These are phyloP conservation scores for Scaptomyza caliginosa DNA, from an alignment of 2,888 invertebrate genomes.

Conservation along the genomic window DNA sequence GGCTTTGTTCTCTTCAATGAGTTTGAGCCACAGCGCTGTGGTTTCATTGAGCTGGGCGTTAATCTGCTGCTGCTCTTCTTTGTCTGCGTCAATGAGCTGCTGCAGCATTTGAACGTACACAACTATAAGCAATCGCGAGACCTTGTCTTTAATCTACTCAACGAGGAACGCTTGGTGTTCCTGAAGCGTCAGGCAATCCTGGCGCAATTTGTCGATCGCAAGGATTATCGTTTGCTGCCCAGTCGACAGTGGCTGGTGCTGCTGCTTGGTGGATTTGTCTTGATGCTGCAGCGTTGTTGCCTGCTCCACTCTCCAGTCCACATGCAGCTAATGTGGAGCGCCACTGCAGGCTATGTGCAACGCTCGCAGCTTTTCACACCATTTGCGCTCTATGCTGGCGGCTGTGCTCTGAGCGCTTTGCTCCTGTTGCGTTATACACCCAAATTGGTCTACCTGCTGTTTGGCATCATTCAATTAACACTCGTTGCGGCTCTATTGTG, in stretches of 20 bases:
- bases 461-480: slow-evolving; percentile 78
- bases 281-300: slow-evolving; percentile 63
- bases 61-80: slow-evolving; percentile 51
- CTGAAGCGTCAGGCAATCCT: slow-evolving; percentile 62
- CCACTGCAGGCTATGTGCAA: slow-evolving; percentile 59
- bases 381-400: slow-evolving; percentile 62
- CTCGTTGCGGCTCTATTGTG: slow-evolving; percentile 70
- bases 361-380: slow-evolving; percentile 57
- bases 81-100: slow-evolving; percentile 71
- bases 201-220: slow-evolving; percentile 68
- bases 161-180: slow-evolving; percentile 75
- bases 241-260: slow-evolving; percentile 75
- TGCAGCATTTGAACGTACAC: slow-evolving; percentile 68
- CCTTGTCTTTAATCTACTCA: slow-evolving; percentile 76
- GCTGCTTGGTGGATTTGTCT: slow-evolving; percentile 45
- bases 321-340: slow-evolving; percentile 68
- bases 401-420: slow-evolving; percentile 62
- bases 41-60: slow-evolving; percentile 65
- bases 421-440: slow-evolving; percentile 73
- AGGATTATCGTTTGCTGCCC: slow-evolving; percentile 62
- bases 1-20: slow-evolving; percentile 77
- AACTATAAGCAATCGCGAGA: slow-evolving; percentile 77
- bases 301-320: slow-evolving; percentile 67
- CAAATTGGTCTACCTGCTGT: slow-evolving; percentile 73
- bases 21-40: slow-evolving; percentile 66